Percentiles rank a stretch among this genome's conserved stretches.
These are phyloP conservation scores for Paragorgia papillata DNA, from an alignment of 92 coral and sea anemone genomes.

Conservation along the genomic window DNA sequence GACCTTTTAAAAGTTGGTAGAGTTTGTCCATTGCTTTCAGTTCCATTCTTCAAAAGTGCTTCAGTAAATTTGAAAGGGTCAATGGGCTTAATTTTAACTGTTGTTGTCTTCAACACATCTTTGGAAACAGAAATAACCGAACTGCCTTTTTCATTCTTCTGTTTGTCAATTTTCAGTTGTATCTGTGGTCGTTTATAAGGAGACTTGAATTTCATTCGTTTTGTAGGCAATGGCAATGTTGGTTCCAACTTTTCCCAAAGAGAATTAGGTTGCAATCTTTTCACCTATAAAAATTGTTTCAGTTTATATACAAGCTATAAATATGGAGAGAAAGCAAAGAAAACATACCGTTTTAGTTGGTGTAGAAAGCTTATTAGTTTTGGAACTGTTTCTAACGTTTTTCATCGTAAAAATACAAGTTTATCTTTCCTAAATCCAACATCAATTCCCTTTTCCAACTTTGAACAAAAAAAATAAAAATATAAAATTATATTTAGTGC, in stretches of 20 bases:
- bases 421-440: neutral
- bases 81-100: constrained; percentile 36
- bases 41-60: neutral
- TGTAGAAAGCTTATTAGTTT: neutral
- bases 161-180: neutral
- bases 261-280: constrained; percentile 21
- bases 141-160: neutral
- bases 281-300: neutral
- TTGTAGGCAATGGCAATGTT: neutral
- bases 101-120: neutral
- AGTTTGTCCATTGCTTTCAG: neutral
- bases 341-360: constrained; percentile 17
- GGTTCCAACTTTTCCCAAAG: constrained; percentile 33
- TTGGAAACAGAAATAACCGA: neutral
- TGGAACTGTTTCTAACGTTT: constrained; percentile 10
- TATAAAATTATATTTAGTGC: neutral
- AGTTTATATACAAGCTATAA: neutral
- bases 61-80: constrained; percentile 28
- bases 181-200: constrained; percentile 18
- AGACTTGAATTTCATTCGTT: constrained; percentile 16
- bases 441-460: too few relatives aligned
- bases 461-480: neutral
- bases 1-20: neutral
- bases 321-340: too few relatives aligned
- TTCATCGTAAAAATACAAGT: neutral